Evolutionary conservation across 2,113 vertebrate genomes (phyloP), one percentile per base, ranked within the genome.

Genomic region (Saccopteryx leptura): DNA sequence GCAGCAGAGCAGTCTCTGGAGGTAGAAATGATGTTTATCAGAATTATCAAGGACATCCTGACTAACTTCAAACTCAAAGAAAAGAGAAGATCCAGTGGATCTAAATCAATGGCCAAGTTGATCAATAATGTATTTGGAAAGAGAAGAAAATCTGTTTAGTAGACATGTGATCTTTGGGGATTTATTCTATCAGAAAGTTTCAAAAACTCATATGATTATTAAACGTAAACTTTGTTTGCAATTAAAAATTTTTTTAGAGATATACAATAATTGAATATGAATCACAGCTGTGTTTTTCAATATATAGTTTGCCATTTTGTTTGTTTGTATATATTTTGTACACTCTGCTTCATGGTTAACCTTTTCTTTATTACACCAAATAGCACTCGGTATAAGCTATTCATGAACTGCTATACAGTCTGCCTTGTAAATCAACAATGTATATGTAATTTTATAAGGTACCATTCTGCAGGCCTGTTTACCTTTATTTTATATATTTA

Each of bases 101-200:
- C 99, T 52, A 99, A 99, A 96, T 99, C 99, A 80, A 98, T 99
- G 99, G 99, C 98, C 95, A 99, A 99, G 94, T 76, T 99, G 95
- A 99, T 99, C 98, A 99, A 99, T 98, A 99, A 99, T 3, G 97
- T 99, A 50, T 99, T 99, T 83, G 99, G 99, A 58, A 99, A 99
- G 97, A 98, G 99, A 93, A 98, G 99, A 89, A 99, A 99, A 97
- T 99, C 99, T 15, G 99, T 99, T 90, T 99, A 98, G 97, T 31
- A 19, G 31, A 9, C 9, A 11, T 79, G 80, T 66, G 18, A 76
- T 85, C 23, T 19, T 94, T 78, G 92, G 79, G 8, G 1, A 75
- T 78, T 60, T 95, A 52, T 60, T 76, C 15, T 48, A 71, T 71
- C n/a, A 60, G 60, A 76, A 26, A 31, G 50, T 96, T 78, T 26